Evolutionary conservation across 2,113 vertebrate species (phyloP).

Genomic region (Aegotheles bennettii): DNA sequence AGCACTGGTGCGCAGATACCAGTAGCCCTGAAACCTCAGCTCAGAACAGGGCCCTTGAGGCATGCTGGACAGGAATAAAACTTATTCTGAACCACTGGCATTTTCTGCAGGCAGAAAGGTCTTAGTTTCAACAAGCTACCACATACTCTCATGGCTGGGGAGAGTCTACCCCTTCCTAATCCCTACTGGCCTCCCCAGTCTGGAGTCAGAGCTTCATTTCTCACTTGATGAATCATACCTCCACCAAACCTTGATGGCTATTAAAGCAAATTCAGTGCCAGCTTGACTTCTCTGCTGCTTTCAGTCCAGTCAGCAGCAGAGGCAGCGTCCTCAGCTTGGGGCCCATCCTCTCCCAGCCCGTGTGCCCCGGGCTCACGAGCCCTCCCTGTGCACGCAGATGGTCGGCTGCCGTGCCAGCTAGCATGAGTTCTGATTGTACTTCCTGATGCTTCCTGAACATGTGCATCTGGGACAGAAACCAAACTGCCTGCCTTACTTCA

Average conservation of each 20-base stretch:
- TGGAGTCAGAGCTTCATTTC: neutral
- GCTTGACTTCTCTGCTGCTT: neutral
- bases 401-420: neutral
- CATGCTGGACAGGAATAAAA: neutral
- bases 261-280: neutral
- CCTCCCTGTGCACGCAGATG: neutral
- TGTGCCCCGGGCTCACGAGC: neutral
- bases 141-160: neutral
- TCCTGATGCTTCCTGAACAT: neutral
- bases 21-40: neutral
- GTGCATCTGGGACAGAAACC: neutral
- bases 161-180: neutral
- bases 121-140: neutral
- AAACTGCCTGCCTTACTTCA: neutral
- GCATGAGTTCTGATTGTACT: neutral
- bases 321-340: fast-evolving
- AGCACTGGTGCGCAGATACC: neutral
- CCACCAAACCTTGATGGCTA: neutral
- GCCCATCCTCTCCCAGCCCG: neutral
- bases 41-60: neutral
- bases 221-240: neutral
- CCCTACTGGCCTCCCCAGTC: neutral
- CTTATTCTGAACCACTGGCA: neutral
- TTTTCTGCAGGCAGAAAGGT: neutral
- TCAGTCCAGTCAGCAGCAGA: neutral